Evolutionary conservation across 2,888 invertebrate species (phyloP), one percentile per base, ranked within the genome.

Genomic region (Trichogramma evanescens): DNA sequence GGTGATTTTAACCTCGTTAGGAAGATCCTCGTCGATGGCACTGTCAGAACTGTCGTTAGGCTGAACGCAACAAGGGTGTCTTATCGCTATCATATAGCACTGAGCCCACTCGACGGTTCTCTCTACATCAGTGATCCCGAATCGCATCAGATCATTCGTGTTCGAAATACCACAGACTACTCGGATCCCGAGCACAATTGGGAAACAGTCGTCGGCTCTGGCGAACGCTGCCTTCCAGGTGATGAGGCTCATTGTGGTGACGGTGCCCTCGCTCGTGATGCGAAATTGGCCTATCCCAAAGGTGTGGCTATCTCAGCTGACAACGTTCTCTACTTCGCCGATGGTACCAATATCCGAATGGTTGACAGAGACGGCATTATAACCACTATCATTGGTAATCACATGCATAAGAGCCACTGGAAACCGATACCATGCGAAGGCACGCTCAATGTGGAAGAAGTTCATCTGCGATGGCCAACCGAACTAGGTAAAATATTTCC

Each of bases 171-270:
- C 1, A 87, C 87, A 64, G 93, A 93, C 76, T 90, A 86, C 73
- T 84, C 84, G 48, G 91, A 93, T 71, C 93, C 93, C 0, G 93
- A 93, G 73, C 89, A 88, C 72, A 96, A 96, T 78, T 95, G 93
- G 90, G 95, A 96, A 76, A 89, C 93, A 0, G 89, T 95, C 6
- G 96, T 96, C 0, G 97, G 97, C 0, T 95, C 93, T 1, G 96
- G 96, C 0, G 93, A 94, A 76, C 84, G 95, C 67, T 97, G 97
- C 76, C 80, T 94, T 4, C 94, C 94, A 0, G 93, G 95, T 3
- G 94, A 94, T 74, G 93, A 93, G 74, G 93, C 93, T 0, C 92
- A 93, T 70, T 99, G 98, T 77, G 98, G 98, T 0, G 98, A 98
- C 74, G 95, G 95, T 2, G 95, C 93, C 0, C 79, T 91, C 51